Evolutionary conservation across 2,888 invertebrate species (phyloP), one percentile per base, ranked within the genome.

Genomic region (Agrochola lota): DNA sequence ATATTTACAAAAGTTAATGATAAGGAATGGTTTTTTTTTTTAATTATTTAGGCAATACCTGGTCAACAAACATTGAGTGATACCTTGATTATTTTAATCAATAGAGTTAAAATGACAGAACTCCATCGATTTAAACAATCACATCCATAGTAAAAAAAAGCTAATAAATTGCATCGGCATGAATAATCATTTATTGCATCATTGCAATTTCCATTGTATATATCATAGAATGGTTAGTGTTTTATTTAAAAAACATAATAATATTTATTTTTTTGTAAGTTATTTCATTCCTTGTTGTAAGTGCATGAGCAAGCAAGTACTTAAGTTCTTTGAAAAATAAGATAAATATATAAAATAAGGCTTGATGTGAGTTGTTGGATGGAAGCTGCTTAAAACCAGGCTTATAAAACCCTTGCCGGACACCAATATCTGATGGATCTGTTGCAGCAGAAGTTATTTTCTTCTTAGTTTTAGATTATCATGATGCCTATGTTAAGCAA

Each of bases 111-210:
- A 43, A 52, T 30, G 23, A 63, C 17, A 20, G 8, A 43, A 46
- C 11, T 35, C 8, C 9, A 26, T 8, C 0, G 1, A 77, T 64
- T 30, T n/a, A 63, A 57, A 76, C 17, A 46, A 78, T 26, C 7
- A n/a, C 20, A 26, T 4, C 4, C 49, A 40, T 8, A 26, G 3
- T 9, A 20, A 43, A 52, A 75, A 20, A 12, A 46, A 23, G 7
- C 1, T 7, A 20, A 23, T n/a, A 55, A 43, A 26, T 12, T 30
- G 40, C 20, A 63, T 40, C 30, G 30, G 23, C 30, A 46, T 40
- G 55, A 78, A 79, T 11, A 60, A 30, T 57, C 1, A 71, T 63
- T 40, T 17, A 78, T 69, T 69, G 35, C 40, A 78, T 43, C 60
- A 69, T 55, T 78, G 46, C 26, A 70, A 69, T 46, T 35, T 26